Evolutionary conservation across 2,797 vertebrate genomes (phyloP), one percentile per base, ranked within the genome.

Genomic region (Acanthornis magna): DNA sequence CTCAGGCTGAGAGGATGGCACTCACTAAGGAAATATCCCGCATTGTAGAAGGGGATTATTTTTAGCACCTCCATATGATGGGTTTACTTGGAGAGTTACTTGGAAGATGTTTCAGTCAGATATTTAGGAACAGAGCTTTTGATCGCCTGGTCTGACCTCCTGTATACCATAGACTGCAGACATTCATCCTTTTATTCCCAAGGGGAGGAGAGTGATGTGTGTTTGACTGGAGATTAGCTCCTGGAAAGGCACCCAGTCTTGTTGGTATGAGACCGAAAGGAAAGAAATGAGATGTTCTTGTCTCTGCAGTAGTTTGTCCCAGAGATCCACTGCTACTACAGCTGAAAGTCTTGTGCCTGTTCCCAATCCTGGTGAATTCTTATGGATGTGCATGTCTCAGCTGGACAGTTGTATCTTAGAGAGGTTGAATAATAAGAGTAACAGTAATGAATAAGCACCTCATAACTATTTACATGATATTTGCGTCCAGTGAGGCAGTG

Each of bases 401-500:
- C 54, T 62, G 36, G 85, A 74, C 30, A 34, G n/a, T 32, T 76
- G 3, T 7, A 21, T 77, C 68, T 73, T 58, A 42, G 5, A 42
- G 29, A 77, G 61, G 15, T 14, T 47, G 30, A 72, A 79, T 73
- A 85, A 62, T 61, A 85, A 27, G 20, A 53, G 40, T 62, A 67
- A 73, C 29, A 74, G 70, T 36, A 89, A 45, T 65, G 42, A 93
- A 92, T 92, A 94, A 95, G 57, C 53, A 68, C 57, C 79, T 94
- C 1, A 0, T 77, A 85, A 34, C 60, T 51, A n/a, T 91, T 86
- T 30, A 7, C 65, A 77, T 27, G 62, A 16, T 79, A 42, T 82
- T 62, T 88, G 79, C 88, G 94, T 86, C 75, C 91, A 92, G 32
- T 29, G 38, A 95, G 96, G 96, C 93, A 95, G 43, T 2, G 16